Base-by-base conservation (phyloP, 2,113 vertebrate genomes). In the Isurus oxyrinchus region DNA sequence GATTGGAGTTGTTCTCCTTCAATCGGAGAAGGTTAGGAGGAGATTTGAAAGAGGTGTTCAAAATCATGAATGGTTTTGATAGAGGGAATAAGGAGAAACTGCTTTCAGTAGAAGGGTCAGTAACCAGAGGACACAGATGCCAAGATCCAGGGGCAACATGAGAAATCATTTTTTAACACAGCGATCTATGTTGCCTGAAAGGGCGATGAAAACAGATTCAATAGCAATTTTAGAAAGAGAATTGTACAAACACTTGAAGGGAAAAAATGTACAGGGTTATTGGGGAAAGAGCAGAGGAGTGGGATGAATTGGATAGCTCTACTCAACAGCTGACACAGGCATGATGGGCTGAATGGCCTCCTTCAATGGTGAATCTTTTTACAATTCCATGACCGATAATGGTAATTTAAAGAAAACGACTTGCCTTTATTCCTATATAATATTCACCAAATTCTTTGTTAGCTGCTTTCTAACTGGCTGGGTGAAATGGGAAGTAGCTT, bases 401-500 rank as follows among this genome's bases (percentile, higher is more conserved):
- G 49, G 23, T 61, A 19, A 61, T 19, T 93, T 69, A 53, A 95
- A 69, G 94, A 25, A 49, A 25, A 31, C 5, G 61, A 49, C 23
- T 40, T 94, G 66, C 44, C 49, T 53, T 72, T 49, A n/a, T 14
- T 67, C 53, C 10, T 35, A 5, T 7, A 72, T 11, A 27, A 19
- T 55, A 27, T 16, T 67, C 1, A 49, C 8, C n/a, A 66, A 49
- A 67, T 95, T 95, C 40, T 66, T 11, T 35, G 14, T 25, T 69
- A 31, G 6, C 25, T 94, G 67, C 94, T 72, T 10, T 1, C 10
- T 95, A 76, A 53, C 0, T 72, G 6, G 31, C 55, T 49, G 25
- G 7, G n/a, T 66, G 40, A 16, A 69, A 27, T 21, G 69, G 49
- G 49, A 55, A 72, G 94, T 53, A 96, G 96, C 97, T 97, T 97